These are phyloP conservation scores for Myotis planiceps DNA, from an alignment of 2,797 vertebrate genomes.

Conservation along the genomic window DNA sequence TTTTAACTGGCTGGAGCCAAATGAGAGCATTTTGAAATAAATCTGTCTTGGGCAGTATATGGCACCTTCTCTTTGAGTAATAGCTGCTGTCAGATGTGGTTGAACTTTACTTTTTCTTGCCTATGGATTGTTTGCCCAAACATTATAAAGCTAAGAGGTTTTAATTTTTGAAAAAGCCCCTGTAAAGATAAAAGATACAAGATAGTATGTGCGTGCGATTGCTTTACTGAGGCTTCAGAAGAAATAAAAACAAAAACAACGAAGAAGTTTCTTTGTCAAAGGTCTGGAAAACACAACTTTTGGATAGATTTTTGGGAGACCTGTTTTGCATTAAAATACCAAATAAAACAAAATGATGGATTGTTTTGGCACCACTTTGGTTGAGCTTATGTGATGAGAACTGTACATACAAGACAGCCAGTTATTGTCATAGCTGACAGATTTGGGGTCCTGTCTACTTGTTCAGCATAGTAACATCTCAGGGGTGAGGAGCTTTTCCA, in stretches of 20 bases:
- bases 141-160: slow-evolving; percentile 11
- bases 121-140: slow-evolving; percentile 12
- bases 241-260: slow-evolving; percentile 47
- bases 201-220: not conserved
- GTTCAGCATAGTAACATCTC: slow-evolving; percentile 42
- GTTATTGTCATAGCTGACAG: slow-evolving; percentile 71
- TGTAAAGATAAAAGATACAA: slow-evolving; percentile 33
- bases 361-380: slow-evolving; percentile 58
- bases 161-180: not conserved
- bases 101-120: not conserved
- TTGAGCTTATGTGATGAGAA: slow-evolving; percentile 64
- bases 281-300: slow-evolving; percentile 60
- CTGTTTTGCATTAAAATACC: slow-evolving; percentile 81
- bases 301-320: slow-evolving; percentile 61
- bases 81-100: slow-evolving; percentile 43
- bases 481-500: slow-evolving; percentile 34
- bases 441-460: slow-evolving; percentile 59
- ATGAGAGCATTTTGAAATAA: slow-evolving; percentile 46
- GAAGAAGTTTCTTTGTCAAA: slow-evolving; percentile 46
- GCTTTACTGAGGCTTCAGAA: slow-evolving; percentile 35
- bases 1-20: slow-evolving; percentile 24
- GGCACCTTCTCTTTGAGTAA: slow-evolving; percentile 20
- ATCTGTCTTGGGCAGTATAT: not conserved
- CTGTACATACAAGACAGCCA: slow-evolving; percentile 60
- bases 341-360: slow-evolving; percentile 74